Percentiles rank a stretch among this genome's conserved stretches.
Evolutionary conservation across 1,140 invertebrate species (phyloP).

Genomic region (Himalopsyche phryganea): DNA sequence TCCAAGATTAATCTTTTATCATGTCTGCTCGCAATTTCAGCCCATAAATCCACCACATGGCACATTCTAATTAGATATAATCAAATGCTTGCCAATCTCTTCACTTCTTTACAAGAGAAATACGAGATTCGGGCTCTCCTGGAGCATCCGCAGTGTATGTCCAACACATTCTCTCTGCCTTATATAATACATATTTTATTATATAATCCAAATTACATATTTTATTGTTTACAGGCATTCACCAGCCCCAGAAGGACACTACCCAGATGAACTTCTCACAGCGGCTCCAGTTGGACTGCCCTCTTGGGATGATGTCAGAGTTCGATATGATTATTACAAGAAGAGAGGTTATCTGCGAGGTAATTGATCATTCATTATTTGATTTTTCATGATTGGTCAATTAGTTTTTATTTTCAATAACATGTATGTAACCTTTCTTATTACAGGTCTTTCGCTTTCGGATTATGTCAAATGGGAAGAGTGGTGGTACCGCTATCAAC

Average conservation of each 20-base stretch:
- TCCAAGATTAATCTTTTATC: not conserved
- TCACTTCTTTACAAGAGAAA: too few species aligned
- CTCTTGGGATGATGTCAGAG: constrained; percentile 80
- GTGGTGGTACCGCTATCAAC: constrained; percentile 91
- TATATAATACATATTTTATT: too few species aligned
- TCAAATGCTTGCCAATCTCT: too few species aligned
- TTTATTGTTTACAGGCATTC: constrained; percentile 47
- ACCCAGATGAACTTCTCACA: constrained; percentile 69
- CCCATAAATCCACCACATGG: too few species aligned
- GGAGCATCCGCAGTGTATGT: too few species aligned
- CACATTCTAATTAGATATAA: too few species aligned
- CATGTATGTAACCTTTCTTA: not conserved
- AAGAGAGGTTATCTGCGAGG: constrained; percentile 75
- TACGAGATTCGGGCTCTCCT: too few species aligned
- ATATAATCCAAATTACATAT: too few species aligned
- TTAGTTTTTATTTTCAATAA: not conserved
- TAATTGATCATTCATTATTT: constrained; percentile 20
- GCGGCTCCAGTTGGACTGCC: constrained; percentile 68
- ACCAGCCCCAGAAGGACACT: constrained; percentile 70
- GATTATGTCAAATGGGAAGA: constrained; percentile 91
- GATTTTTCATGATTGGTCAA: not conserved
- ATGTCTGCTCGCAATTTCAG: too few species aligned
- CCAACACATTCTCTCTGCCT: too few species aligned
- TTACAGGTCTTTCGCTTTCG: constrained; percentile 60
- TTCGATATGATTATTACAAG: constrained; percentile 83